A percentile compares a stretch with the other conserved stretches of the same genome.
Conservation (phyloP, 2,888 invertebrate species). For the Yponomeuta malinellus region DNA sequence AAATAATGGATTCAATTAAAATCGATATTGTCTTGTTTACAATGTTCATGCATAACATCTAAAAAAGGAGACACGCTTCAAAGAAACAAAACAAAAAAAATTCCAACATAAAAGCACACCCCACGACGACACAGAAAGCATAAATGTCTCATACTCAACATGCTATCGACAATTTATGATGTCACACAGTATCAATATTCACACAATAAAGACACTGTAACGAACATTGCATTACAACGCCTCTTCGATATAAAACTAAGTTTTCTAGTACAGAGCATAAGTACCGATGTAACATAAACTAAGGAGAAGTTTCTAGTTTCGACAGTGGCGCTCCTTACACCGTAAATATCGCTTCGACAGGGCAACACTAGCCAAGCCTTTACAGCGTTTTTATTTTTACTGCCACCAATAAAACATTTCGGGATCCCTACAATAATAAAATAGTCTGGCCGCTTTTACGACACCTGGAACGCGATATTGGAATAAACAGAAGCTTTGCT, state of each 20-base stretch:
- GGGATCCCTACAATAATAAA: conserved; percentile 51
- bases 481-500: not conserved
- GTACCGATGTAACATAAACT: not conserved
- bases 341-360: conserved; percentile 48
- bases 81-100: conserved; percentile 20
- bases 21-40: not conserved
- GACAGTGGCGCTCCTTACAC: not conserved
- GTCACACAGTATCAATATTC: conserved; percentile 4
- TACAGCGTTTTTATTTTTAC: conserved; percentile 65
- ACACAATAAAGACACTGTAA: not conserved
- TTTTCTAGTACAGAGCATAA: not conserved
- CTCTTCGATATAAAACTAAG: not conserved
- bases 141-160: conserved; percentile 3
- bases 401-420: conserved; percentile 61
- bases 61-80: not conserved
- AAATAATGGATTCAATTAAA: not conserved
- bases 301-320: not conserved
- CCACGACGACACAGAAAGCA: not conserved
- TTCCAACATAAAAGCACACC: conserved; percentile 2
- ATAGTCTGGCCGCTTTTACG: conserved; percentile 59
- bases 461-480: conserved; percentile 42
- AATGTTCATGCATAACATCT: not conserved
- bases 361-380: conserved; percentile 59
- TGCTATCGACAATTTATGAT: conserved; percentile 3
- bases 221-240: conserved; percentile 8